A percentile compares a stretch with the other conserved stretches of the same genome.
These are phyloP conservation scores for Novumbra hubbsi DNA, from an alignment of 2,797 vertebrate species.

Conservation along the genomic window DNA sequence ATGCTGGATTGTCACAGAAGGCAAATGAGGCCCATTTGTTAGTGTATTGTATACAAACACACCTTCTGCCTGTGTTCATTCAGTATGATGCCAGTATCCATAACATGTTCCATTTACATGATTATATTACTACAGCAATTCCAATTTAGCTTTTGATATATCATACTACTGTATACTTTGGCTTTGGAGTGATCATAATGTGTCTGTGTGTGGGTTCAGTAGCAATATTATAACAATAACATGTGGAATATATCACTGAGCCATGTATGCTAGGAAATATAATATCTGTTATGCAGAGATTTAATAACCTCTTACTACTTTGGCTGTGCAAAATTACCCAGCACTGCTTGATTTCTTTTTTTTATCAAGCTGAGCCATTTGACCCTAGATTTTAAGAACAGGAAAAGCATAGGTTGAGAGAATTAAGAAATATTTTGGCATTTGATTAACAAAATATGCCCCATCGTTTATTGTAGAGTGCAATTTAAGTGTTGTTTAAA, in stretches of 20 bases:
- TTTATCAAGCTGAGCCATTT: constrained; percentile 9
- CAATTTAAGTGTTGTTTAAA: not conserved
- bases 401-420: constrained; percentile 3
- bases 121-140: not conserved
- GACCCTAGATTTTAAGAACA: constrained; percentile 3
- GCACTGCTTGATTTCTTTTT: constrained; percentile 6
- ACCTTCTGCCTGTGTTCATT: not conserved
- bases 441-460: not conserved
- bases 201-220: not conserved
- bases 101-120: not conserved
- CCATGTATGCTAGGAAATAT: constrained; percentile 6
- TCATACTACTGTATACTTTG: not conserved
- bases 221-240: not conserved
- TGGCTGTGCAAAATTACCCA: constrained; percentile 12
- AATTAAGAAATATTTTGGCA: not conserved
- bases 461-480: not conserved
- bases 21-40: not conserved
- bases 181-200: not conserved
- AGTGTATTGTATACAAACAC: not conserved
- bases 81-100: not conserved
- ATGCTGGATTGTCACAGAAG: not conserved
- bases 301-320: constrained; percentile 19
- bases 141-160: not conserved
- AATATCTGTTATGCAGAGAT: constrained; percentile 13
- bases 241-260: constrained; percentile 8